Base-by-base conservation (phyloP, 2,797 vertebrate species). In the Sebastes taczanowskii region DNA sequence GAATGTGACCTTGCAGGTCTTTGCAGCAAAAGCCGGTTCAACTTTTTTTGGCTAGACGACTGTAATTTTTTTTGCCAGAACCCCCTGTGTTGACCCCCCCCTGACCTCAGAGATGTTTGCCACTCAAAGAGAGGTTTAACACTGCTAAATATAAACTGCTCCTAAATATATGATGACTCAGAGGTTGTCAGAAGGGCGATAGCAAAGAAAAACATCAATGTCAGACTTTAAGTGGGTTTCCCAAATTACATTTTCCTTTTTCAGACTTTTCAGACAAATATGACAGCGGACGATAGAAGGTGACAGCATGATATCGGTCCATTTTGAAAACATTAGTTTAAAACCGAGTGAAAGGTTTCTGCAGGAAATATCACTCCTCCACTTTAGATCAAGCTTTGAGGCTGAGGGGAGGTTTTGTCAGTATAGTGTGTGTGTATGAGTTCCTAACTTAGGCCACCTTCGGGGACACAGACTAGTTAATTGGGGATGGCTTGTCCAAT, bases 131-230 rank as follows among this genome's bases (percentile, higher is more conserved):
- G 46, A 58, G 70, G 60, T 87, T 84, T 60, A 60, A 68, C 75
- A 27, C 30, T 0, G 59, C 80, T 71, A 71, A 71, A 84, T 72
- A 69, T 81, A 60, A 81, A 60, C 78, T 25, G 42, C 75, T 71
- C 46, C 29, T 84, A n/a, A 86, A 79, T 82, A 67, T 70, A 79
- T 49, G 29, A 71, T 76, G 68, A 81, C 52, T 77, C 53, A 30
- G 77, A 67, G 71, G 55, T 82, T 32, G 49, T 65, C 32, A 22
- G 22, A 29, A 76, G 82, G 62, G 52, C 77, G 70, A 13, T 14
- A 5, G 35, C 25, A 73, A 22, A 78, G 16, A 64, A 38, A 38
- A 66, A 67, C 9, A 69, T 46, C 22, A 63, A 58, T 4, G 23
- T n/a, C 4, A 42, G 14, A 49, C 25, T 72, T 61, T 25, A 46